phyloP scores from a whole-genome alignment of 2,113 vertebrate genomes.

The Phrynosoma blainvillii region DNA sequence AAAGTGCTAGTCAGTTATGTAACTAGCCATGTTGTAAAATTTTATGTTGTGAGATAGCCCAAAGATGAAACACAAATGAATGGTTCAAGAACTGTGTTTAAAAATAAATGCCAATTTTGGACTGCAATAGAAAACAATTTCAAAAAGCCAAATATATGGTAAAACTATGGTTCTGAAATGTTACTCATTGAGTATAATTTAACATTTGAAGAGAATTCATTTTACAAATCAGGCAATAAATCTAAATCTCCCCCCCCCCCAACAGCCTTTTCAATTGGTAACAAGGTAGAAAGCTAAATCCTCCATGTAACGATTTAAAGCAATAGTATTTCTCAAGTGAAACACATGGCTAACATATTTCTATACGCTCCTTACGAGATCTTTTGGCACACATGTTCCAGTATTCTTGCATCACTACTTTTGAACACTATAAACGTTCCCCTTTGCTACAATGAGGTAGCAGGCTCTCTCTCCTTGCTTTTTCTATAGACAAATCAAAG shows the following conservation, averaged over 20 bases:
- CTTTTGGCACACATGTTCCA: background rate
- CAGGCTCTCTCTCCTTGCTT: background rate
- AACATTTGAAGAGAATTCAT: background rate
- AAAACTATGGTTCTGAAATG: background rate
- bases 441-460: background rate
- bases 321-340: background rate
- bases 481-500: background rate
- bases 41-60: background rate
- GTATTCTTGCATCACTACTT: background rate
- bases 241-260: rapidly evolving
- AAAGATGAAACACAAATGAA: background rate
- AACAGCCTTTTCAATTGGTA: background rate
- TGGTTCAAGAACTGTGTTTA: background rate
- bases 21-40: background rate
- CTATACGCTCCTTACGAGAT: background rate
- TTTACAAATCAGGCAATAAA: constrained; percentile 12
- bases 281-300: constrained; percentile 1
- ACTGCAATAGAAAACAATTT: background rate
- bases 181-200: constrained; percentile 6
- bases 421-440: background rate
- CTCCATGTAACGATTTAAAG: background rate
- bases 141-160: background rate
- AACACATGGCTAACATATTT: background rate
- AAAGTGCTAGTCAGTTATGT: no score
- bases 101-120: constrained; percentile 5